Conservation (phyloP, 2,888 invertebrate species). For the Rhimphoctona megacephalus region DNA sequence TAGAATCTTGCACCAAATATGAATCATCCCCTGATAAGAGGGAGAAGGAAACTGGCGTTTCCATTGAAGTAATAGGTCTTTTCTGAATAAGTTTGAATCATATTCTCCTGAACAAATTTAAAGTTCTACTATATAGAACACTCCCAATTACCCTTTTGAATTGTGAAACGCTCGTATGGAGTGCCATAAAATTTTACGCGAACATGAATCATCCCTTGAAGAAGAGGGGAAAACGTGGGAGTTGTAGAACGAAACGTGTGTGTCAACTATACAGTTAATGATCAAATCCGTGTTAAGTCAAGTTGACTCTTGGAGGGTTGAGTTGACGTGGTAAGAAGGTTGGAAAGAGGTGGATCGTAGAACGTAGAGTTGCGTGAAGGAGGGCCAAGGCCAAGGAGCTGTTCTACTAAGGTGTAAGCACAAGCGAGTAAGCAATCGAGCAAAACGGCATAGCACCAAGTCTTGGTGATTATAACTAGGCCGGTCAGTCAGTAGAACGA, state of each 20-base stretch:
- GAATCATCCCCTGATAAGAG: neutral
- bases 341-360: slow-evolving; percentile 60
- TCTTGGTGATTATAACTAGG: slow-evolving; percentile 74
- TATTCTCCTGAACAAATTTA: neutral
- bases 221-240: neutral
- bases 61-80: neutral
- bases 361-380: slow-evolving; percentile 81
- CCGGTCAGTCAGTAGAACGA: slow-evolving; percentile 78
- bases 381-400: slow-evolving; percentile 84
- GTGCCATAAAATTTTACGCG: neutral
- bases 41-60: neutral
- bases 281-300: slow-evolving; percentile 78
- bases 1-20: too few relatives aligned
- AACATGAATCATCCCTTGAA: neutral
- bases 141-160: neutral
- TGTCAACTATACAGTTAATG: slow-evolving; percentile 73
- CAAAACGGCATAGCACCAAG: slow-evolving; percentile 65
- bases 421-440: slow-evolving; percentile 71
- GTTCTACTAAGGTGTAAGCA: slow-evolving; percentile 68
- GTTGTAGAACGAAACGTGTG: neutral
- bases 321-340: slow-evolving; percentile 48
- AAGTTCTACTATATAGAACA: neutral
- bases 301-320: slow-evolving; percentile 57
- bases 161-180: neutral
- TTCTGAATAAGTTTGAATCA: neutral